phyloP scores from a whole-genome alignment of 2,888 invertebrate species.

The Papilio demoleus region DNA sequence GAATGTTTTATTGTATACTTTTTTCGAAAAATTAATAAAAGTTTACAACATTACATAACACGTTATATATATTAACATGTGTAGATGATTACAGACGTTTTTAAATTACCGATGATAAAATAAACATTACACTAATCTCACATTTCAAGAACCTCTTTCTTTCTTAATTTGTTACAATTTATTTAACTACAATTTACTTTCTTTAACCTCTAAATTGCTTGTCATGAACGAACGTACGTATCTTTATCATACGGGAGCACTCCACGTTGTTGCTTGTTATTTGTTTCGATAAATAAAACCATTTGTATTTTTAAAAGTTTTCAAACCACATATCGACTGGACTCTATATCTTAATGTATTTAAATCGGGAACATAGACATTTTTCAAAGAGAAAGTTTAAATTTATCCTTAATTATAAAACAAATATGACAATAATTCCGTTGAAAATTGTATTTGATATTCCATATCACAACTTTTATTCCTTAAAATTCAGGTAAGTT shows the following conservation, averaged over 20 bases:
- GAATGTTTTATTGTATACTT: background rate
- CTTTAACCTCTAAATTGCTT: background rate
- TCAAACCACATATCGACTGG: slow-evolving; percentile 3
- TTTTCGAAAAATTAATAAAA: background rate
- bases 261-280: background rate
- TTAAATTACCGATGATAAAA: background rate
- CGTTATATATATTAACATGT: background rate
- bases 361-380: background rate
- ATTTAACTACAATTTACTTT: background rate
- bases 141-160: background rate
- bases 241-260: slow-evolving; percentile 10
- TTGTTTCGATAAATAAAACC: slow-evolving; percentile 17
- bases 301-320: slow-evolving; percentile 7
- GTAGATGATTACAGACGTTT: background rate
- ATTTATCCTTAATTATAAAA: background rate
- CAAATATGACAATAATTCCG: background rate
- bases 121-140: background rate
- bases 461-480: too few species aligned
- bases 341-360: slow-evolving; percentile 18
- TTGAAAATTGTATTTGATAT: background rate
- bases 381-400: slow-evolving; percentile 5
- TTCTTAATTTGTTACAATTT: background rate
- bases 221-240: slow-evolving; percentile 4
- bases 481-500: too few species aligned
- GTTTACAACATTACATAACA: background rate